Evolutionary conservation across 2,113 vertebrate species (phyloP), one percentile per base, ranked within the genome.

Genomic region (Cryptotis parvus): DNA sequence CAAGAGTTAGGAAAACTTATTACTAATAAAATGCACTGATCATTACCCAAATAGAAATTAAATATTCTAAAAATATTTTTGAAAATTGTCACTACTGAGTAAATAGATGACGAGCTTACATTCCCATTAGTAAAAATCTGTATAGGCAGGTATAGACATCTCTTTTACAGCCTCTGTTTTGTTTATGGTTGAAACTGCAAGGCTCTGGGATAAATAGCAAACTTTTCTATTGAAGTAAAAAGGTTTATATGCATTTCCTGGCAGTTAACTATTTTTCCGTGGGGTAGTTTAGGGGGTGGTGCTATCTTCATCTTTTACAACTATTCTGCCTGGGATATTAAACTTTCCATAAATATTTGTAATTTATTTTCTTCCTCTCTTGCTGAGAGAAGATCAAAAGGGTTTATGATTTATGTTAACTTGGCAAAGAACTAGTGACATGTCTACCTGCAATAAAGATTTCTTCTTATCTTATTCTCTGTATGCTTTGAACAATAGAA

Each of bases 391-490:
- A 93, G 91, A 96, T 91, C 76, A 96, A 94, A 97, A 88, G 76
- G 8, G 80, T 81, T 92, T 95, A 77, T 91, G 93, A 96, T 69
- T 33, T 89, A 79, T n/a, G 85, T 95, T 94, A 89, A 63, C 63
- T 95, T 93, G 79, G 61, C 93, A 94, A 96, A 93, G 83, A 92
- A 72, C 29, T 95, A 91, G 84, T 87, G 77, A 90, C 68, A 73
- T 52, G 92, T 93, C 86, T 94, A 87, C 83, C 87, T 91, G 35
- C 8, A 66, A 33, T 58, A 26, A 78, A 66, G 75, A 91, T 96
- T 95, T 88, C 27, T 70, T 79, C n/a, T 94, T 88, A 88, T 91
- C 84, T 91, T 6, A 91, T 95, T 79, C 89, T 9, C 20, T 83
- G 22, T 69, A 3, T 37, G 37, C 37, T 92, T 81, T 86, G 90